Evolutionary conservation across 1,140 invertebrate species (phyloP), one percentile per base, ranked within the genome.

Genomic region (Ptiloglossa arizonensis): DNA sequence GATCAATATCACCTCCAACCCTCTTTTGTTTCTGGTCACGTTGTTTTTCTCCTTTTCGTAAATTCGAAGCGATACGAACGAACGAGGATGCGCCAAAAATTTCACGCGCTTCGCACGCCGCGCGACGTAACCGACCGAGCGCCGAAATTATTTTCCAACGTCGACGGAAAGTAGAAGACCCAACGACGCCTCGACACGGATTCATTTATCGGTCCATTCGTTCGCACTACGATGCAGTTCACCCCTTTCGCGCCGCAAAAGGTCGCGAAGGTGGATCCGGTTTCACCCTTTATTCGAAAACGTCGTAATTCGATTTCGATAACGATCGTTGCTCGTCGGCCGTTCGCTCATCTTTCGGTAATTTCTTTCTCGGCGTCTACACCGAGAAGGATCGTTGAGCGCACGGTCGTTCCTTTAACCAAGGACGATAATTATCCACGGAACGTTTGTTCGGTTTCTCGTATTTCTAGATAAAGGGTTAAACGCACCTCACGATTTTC

Each of bases 71-170:
- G 59, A 70, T 44, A n/a, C 57, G 32, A 24, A 56, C 13, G 24
- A 17, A 15, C n/a, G 32, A 38, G 19, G 13, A 56, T 46, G 50
- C 32, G 73, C 78, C 78, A 80, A 80, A 80, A 75, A 77, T 76
- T 76, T 35, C 60, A 52, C 29, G 64, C 67, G 57, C 78, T 76
- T 76, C 76, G 54, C 57, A 76, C 19, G 60, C 72, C 52, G 24
- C 24, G 73, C 73, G 44, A 17, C 56, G 35, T 22, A 32, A 22
- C 27, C 38, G 60, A 63, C 41, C 5, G 22, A 64, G 38, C 41
- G 22, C 24, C 27, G 29, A 13, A 29, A 29, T 46, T 64, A 48
- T 48, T 64, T 64, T 46, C 5, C 29, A 46, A 46, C n/a, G 17
- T 41, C 24, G 44, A n/a, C 17, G 60, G 24, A 46, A 15, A 46